Evolutionary conservation across 2,113 vertebrate genomes (phyloP), one percentile per base, ranked within the genome.

Genomic region (Phrynosoma blainvillii): DNA sequence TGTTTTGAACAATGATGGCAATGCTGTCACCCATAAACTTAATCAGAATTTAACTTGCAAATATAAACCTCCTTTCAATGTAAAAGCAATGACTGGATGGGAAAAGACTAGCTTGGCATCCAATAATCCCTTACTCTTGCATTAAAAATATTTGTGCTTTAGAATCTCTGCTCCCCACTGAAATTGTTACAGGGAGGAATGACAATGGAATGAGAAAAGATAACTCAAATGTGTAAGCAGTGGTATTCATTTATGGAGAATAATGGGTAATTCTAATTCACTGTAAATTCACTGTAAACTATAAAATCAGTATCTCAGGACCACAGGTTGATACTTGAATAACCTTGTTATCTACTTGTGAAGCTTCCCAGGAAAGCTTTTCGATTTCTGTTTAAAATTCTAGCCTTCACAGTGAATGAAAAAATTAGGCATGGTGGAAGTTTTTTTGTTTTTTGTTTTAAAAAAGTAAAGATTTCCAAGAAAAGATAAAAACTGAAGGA

Each of bases 81-180:
- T 12, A 18, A 62, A 62, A 62, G 14, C 4, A 18, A 62, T 16
- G 13, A 59, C 14, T 59, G 56, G 56, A 14, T 59, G 52, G 81
- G 47, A 21, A 83, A 83, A 68, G 75, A 47, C 21, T 42, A 47
- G 18, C 23, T 21, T 25, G 25, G 14, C 40, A 71, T 71, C 7
- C 66, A 30, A 52, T 21, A 70, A 83, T 27, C 14, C 66, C 30
- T 52, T 71, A 71, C 4, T 30, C 68, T 12, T 84, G 47, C 23
- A 81, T 84, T 88, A 85, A 90, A 83, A 2, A 70, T 66, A 86
- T 23, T 65, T 84, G 4, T n/a, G 89, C 27, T 59, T 21, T 42
- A 76, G 12, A 20, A 25, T 59, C 56, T 36, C 14, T 79, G 6
- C 2, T 25, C 21, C 52, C 70, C 23, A 42, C 25, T 59, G 36